Conservation (phyloP, 2,888 invertebrate species). For the Tortricodes alternella region DNA sequence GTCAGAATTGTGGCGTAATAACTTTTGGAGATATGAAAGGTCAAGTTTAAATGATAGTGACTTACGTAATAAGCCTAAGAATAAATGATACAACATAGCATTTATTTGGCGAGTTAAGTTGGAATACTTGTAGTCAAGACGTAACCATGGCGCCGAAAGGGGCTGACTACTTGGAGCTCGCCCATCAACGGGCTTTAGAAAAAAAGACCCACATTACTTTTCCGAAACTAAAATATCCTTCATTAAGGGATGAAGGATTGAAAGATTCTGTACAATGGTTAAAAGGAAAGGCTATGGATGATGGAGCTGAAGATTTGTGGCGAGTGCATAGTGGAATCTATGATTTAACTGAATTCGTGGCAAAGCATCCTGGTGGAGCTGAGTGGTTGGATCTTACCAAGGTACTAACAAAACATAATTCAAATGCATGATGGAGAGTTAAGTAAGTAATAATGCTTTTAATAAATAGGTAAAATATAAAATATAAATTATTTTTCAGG, state of each 20-base stretch:
- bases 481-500: slow-evolving; percentile 56
- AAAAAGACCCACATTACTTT: slow-evolving; percentile 77
- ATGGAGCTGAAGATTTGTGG: slow-evolving; percentile 91
- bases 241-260: slow-evolving; percentile 67
- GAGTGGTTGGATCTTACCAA: slow-evolving; percentile 88
- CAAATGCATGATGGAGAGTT: no score
- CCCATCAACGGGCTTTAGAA: slow-evolving; percentile 52
- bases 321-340: slow-evolving; percentile 90
- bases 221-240: slow-evolving; percentile 79
- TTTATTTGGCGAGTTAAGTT: no score
- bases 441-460: no score
- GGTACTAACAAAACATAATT: no score
- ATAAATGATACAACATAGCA: no score
- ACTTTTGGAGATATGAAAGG: slow-evolving; percentile 3
- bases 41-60: slow-evolving; percentile 8
- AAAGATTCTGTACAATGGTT: slow-evolving; percentile 83
- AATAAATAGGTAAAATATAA: slow-evolving; percentile 24
- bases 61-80: background rate
- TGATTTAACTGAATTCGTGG: slow-evolving; percentile 90
- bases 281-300: slow-evolving; percentile 84
- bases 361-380: slow-evolving; percentile 92
- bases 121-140: slow-evolving; percentile 9
- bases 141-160: slow-evolving; percentile 53
- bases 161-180: slow-evolving; percentile 52
- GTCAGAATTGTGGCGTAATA: background rate